Evolutionary conservation across 1,140 invertebrate species (phyloP).

Genomic region (Hycleus cichorii): DNA sequence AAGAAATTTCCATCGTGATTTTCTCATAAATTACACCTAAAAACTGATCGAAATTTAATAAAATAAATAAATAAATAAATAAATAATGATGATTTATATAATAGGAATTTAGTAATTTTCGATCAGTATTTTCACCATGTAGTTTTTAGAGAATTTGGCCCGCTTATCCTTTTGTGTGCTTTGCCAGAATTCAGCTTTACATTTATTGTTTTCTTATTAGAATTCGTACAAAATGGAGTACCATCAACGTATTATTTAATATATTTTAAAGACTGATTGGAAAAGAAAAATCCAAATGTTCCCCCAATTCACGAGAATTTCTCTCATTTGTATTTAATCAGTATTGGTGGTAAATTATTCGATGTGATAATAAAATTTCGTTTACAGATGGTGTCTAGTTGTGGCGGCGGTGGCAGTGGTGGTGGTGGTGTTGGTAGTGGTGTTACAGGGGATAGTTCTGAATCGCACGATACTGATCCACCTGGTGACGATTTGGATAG

Average conservation of each 20-base stretch:
- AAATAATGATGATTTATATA: neutral
- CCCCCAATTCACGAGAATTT: no score
- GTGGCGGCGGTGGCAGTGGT: slow-evolving; percentile 44
- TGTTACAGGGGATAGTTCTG: slow-evolving; percentile 51
- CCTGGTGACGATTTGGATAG: slow-evolving; percentile 50
- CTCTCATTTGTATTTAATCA: no score
- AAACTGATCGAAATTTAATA: no score
- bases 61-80: no score
- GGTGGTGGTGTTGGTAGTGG: slow-evolving; percentile 34
- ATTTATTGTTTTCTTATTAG: no score
- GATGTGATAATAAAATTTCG: neutral
- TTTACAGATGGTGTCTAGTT: slow-evolving; percentile 49
- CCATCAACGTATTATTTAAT: no score
- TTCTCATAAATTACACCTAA: neutral
- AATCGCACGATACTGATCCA: slow-evolving; percentile 54
- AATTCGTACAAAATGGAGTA: no score
- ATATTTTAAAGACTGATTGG: no score
- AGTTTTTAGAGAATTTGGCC: slow-evolving; percentile 7
- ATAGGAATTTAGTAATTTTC: neutral
- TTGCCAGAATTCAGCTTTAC: neutral
- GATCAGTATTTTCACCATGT: slow-evolving; percentile 5
- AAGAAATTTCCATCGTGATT: slow-evolving; percentile 6
- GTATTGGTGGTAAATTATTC: no score
- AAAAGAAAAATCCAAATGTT: no score
- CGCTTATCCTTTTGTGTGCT: slow-evolving; percentile 5